These are phyloP conservation scores for Eristalis intricaria DNA, from an alignment of 2,888 invertebrate genomes.

Conservation along the genomic window DNA sequence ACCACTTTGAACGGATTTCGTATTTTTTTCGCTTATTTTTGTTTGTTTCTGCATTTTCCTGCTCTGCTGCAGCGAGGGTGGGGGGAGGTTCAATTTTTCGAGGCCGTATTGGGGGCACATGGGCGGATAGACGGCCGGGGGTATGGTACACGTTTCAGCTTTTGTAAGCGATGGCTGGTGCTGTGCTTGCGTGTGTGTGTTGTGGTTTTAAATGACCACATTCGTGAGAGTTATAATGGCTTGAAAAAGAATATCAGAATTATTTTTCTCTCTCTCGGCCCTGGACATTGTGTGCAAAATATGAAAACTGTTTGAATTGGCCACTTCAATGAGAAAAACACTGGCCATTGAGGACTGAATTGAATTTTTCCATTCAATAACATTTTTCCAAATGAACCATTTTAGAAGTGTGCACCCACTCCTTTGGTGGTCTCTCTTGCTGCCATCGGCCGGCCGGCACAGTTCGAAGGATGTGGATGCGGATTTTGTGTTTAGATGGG, in stretches of 20 bases:
- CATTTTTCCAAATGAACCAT: conserved; percentile 74
- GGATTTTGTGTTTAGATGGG: background rate
- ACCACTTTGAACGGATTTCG: conserved; percentile 51
- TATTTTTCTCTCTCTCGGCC: conserved; percentile 34
- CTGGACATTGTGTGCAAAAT: conserved; percentile 72
- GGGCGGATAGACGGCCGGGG: background rate
- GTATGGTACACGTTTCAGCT: background rate
- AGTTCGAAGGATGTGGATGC: background rate
- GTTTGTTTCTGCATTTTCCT: conserved; percentile 14
- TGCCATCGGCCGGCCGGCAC: background rate
- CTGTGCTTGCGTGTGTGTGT: background rate
- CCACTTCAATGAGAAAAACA: conserved; percentile 75
- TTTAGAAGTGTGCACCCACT: conserved; percentile 71
- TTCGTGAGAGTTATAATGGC: conserved; percentile 20
- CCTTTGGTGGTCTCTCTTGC: conserved; percentile 25
- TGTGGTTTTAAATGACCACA: conserved; percentile 59
- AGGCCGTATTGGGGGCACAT: conserved; percentile 43
- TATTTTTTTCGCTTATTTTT: conserved; percentile 22
- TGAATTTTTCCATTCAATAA: conserved; percentile 73
- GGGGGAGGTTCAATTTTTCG: conserved; percentile 43
- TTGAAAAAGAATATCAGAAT: conserved; percentile 59
- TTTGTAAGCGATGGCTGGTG: background rate
- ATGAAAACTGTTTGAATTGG: conserved; percentile 75
- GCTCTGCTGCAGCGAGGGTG: background rate
- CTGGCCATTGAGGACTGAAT: conserved; percentile 73